These are phyloP conservation scores for Latrodectus elegans DNA, from an alignment of 2,888 invertebrate species.

Conservation along the genomic window DNA sequence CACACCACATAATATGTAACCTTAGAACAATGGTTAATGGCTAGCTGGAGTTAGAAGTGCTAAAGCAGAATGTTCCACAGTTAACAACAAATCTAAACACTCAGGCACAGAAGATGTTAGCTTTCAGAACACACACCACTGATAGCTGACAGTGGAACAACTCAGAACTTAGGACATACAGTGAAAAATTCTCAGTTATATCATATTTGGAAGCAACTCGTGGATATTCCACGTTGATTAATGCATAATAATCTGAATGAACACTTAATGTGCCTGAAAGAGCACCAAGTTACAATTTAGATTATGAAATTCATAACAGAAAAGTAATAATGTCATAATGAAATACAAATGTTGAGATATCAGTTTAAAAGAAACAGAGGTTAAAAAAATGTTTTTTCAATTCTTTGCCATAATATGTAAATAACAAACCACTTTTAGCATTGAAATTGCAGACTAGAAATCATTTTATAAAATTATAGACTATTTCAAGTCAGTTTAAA, in stretches of 20 bases:
- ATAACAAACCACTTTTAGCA: no score
- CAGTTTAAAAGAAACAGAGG: no score
- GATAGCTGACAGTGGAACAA: slow-evolving; percentile 42
- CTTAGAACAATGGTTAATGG: slow-evolving; percentile 70
- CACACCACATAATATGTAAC: slow-evolving; percentile 62
- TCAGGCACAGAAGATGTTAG: slow-evolving; percentile 60
- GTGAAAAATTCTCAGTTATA: slow-evolving; percentile 9
- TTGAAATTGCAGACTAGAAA: no score
- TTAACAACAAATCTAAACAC: slow-evolving; percentile 70
- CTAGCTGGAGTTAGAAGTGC: slow-evolving; percentile 70
- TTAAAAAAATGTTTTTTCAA: no score
- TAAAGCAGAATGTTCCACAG: slow-evolving; percentile 70
- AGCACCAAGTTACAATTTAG: neutral
- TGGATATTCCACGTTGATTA: slow-evolving; percentile 4
- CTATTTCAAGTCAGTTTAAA: no score
- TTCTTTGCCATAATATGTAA: no score
- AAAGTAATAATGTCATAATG: neutral
- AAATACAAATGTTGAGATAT: no score
- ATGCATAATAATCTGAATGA: no score
- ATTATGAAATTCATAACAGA: neutral
- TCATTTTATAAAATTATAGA: no score
- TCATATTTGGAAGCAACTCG: neutral
- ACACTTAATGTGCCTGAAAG: no score
- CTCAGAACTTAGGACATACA: slow-evolving; percentile 28
- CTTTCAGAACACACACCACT: slow-evolving; percentile 50